These are phyloP conservation scores for Acanthoscelides obtectus DNA, from an alignment of 2,888 invertebrate species.

Conservation along the genomic window DNA sequence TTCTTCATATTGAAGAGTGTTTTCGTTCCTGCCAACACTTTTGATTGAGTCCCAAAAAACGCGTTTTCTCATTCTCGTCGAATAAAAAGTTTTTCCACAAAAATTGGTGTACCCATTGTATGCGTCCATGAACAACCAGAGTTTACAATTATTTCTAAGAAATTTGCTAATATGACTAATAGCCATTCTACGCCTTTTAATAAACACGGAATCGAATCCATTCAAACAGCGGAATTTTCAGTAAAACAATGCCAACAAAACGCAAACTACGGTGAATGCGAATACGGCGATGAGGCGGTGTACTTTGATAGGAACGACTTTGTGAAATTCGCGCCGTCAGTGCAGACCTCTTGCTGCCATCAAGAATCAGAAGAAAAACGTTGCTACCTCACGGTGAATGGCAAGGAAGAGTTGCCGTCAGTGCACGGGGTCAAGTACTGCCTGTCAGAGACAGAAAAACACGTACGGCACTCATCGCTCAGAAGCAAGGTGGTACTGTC, in stretches of 20 bases:
- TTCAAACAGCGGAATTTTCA: not conserved
- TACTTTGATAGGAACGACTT: constrained; percentile 40
- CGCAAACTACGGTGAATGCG: constrained; percentile 38
- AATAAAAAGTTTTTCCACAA: too few species aligned
- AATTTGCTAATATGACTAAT: too few species aligned
- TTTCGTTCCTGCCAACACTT: too few species aligned
- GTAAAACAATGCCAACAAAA: constrained; percentile 21
- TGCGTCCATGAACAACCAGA: too few species aligned
- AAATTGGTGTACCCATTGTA: too few species aligned
- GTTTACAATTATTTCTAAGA: too few species aligned
- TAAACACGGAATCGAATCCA: not conserved
- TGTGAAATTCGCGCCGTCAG: constrained; percentile 35
- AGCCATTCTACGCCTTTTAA: not conserved
- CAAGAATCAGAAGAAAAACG: constrained; percentile 38
- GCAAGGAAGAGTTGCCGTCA: constrained; percentile 67
- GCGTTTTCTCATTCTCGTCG: too few species aligned
- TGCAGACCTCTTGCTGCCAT: constrained; percentile 29
- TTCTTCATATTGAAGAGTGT: too few species aligned
- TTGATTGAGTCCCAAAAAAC: too few species aligned
- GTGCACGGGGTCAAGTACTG: constrained; percentile 43
- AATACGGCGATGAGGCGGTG: constrained; percentile 47
- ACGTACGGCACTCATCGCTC: constrained; percentile 22
- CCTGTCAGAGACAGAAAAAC: constrained; percentile 15
- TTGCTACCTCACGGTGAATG: constrained; percentile 58
- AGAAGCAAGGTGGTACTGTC: not conserved